These are phyloP conservation scores for Aromia moschata DNA, from an alignment of 2,888 invertebrate genomes.

Conservation along the genomic window DNA sequence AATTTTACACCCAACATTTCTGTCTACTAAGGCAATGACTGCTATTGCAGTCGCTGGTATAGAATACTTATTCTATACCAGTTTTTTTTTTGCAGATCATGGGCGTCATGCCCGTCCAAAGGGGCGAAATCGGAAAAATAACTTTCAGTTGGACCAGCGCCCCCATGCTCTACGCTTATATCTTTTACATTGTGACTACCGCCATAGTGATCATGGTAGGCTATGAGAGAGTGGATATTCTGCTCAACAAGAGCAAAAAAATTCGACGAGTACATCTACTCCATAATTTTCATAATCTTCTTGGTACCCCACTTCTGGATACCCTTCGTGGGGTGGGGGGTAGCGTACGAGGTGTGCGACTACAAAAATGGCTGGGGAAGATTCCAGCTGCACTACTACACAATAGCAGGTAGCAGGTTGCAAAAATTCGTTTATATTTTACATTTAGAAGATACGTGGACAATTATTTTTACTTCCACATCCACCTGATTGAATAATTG, in stretches of 20 bases:
- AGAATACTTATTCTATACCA: neutral
- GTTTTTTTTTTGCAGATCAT: conserved; percentile 60
- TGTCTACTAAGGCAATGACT: too few species aligned
- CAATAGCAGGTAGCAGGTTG: conserved; percentile 59
- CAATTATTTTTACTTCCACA: too few species aligned
- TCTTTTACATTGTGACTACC: conserved; percentile 70
- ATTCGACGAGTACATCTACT: conserved; percentile 77
- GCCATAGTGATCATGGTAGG: conserved; percentile 70
- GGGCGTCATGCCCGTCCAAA: conserved; percentile 72
- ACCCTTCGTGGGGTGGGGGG: conserved; percentile 76
- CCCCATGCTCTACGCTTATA: conserved; percentile 73
- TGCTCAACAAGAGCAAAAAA: conserved; percentile 68
- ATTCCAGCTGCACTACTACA: conserved; percentile 68
- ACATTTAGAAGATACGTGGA: too few species aligned
- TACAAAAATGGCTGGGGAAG: conserved; percentile 76
- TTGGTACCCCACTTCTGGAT: conserved; percentile 77
- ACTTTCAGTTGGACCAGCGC: conserved; percentile 73
- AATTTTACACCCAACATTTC: neutral
- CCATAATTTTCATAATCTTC: conserved; percentile 73
- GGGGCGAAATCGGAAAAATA: conserved; percentile 63
- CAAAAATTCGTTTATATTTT: too few species aligned
- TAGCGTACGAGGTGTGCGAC: conserved; percentile 73
- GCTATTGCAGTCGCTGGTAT: too few species aligned
- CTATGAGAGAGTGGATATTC: conserved; percentile 69
- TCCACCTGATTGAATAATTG: too few species aligned